Percentiles rank a stretch among this genome's conserved stretches.
Conservation (phyloP, 1,140 invertebrate genomes). For the Drosophila leontia region DNA sequence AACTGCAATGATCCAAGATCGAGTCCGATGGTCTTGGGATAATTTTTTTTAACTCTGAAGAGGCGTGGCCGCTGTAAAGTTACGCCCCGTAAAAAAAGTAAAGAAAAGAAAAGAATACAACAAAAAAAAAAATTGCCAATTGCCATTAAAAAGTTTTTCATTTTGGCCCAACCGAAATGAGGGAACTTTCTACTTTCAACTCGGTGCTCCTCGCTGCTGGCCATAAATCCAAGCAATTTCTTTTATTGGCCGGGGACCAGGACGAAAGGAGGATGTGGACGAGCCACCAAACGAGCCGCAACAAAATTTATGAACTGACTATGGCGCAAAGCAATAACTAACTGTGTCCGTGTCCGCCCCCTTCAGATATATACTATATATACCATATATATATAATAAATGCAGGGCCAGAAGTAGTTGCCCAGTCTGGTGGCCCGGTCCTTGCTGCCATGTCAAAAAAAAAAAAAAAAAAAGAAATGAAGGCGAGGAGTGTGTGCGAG, state of each 20-base stretch:
- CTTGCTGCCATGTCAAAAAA: conserved; percentile 72
- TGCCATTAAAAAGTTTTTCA: conserved; percentile 71
- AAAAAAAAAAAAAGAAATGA: conserved; percentile 27
- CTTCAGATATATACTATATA: conserved; percentile 42
- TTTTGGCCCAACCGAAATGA: conserved; percentile 40
- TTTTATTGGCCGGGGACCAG: conserved; percentile 43
- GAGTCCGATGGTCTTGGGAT: conserved; percentile 30
- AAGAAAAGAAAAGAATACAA: not conserved
- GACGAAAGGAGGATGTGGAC: conserved; percentile 15
- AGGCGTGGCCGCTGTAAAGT: conserved; percentile 28
- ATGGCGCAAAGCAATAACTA: conserved; percentile 57
- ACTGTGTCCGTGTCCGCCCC: conserved; percentile 9
- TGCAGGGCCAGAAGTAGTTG: conserved; percentile 73
- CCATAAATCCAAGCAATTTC: conserved; percentile 57
- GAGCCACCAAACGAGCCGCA: conserved; percentile 54
- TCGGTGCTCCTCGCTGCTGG: conserved; percentile 10
- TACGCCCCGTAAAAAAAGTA: conserved; percentile 12
- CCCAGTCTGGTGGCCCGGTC: conserved; percentile 63
- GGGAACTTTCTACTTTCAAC: conserved; percentile 34
- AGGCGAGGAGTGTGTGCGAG: conserved; percentile 20
- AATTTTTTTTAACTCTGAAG: conserved; percentile 10
- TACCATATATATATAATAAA: conserved; percentile 41
- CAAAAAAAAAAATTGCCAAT: conserved; percentile 26
- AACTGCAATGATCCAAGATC: conserved; percentile 22
- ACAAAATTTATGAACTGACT: conserved; percentile 80